These are phyloP conservation scores for Phrynosoma blainvillii DNA, from an alignment of 2,113 vertebrate species.

Conservation along the genomic window DNA sequence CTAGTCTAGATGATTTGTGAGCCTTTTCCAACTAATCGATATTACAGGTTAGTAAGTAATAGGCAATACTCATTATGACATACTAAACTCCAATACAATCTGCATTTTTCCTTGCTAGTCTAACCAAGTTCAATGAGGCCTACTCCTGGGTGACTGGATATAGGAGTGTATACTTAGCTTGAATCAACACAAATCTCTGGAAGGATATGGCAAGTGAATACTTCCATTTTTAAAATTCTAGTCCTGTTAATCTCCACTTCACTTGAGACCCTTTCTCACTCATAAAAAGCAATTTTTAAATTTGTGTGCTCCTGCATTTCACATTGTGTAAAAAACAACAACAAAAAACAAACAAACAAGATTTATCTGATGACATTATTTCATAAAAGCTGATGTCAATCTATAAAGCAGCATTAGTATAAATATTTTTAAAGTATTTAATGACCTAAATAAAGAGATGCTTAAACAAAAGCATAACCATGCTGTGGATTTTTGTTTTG, in stretches of 20 bases:
- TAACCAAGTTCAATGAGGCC: not conserved
- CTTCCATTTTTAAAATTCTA: not conserved
- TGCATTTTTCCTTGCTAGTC: not conserved
- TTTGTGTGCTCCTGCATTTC: not conserved
- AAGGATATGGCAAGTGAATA: constrained; percentile 4
- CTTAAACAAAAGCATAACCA: not conserved
- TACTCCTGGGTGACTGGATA: not conserved
- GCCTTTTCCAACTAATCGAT: no score
- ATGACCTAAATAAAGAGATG: not conserved
- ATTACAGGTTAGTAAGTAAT: no score
- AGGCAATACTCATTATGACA: no score
- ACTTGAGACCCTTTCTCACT: not conserved
- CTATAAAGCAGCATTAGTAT: not conserved
- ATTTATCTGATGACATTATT: not conserved
- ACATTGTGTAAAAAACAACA: constrained; percentile 8
- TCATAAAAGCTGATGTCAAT: constrained; percentile 15
- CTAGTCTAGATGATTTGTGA: no score
- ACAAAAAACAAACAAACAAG: not conserved
- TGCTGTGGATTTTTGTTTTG: not conserved
- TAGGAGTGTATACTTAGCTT: not conserved
- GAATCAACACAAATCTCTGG: not conserved
- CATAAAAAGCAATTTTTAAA: not conserved
- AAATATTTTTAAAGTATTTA: not conserved
- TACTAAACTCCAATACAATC: not conserved
- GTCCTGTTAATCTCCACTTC: not conserved